phyloP scores from a whole-genome alignment of 2,113 vertebrate species.

The Cyrtonyx montezumae region DNA sequence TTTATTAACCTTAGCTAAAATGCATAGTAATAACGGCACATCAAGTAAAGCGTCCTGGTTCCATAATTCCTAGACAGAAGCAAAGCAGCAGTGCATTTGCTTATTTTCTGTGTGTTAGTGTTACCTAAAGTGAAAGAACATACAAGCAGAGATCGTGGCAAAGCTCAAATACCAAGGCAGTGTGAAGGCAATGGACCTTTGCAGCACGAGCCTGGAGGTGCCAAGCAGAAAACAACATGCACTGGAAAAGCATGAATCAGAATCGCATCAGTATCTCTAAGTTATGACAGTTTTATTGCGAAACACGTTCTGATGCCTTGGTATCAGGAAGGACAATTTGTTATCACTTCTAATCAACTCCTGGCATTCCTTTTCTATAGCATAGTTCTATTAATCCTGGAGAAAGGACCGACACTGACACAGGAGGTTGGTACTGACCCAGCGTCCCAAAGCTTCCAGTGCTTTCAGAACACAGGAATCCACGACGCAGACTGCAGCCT shows the following conservation, averaged over 20 bases:
- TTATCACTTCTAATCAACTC: background rate
- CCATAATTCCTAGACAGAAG: conserved; percentile 62
- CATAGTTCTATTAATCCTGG: background rate
- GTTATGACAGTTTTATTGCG: background rate
- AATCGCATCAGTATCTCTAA: background rate
- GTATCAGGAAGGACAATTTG: background rate
- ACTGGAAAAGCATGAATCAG: background rate
- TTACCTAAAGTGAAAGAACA: background rate
- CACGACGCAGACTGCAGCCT: background rate
- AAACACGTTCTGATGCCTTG: background rate
- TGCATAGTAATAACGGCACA: conserved; percentile 18
- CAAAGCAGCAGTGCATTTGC: background rate
- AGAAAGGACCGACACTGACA: background rate
- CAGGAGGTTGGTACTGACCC: background rate
- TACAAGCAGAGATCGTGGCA: background rate
- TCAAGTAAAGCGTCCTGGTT: conserved; percentile 69
- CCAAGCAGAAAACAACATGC: accelerated
- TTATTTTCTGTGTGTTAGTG: conserved; percentile 42
- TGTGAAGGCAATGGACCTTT: background rate
- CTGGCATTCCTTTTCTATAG: background rate
- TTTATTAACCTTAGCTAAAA: conserved; percentile 77
- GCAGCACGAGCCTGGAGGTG: background rate
- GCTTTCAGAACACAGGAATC: background rate
- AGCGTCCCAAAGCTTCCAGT: background rate
- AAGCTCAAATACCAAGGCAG: background rate